A percentile compares a stretch with the other conserved stretches of the same genome.
Evolutionary conservation across 2,888 invertebrate species (phyloP).

Genomic region (Nomada fucata): DNA sequence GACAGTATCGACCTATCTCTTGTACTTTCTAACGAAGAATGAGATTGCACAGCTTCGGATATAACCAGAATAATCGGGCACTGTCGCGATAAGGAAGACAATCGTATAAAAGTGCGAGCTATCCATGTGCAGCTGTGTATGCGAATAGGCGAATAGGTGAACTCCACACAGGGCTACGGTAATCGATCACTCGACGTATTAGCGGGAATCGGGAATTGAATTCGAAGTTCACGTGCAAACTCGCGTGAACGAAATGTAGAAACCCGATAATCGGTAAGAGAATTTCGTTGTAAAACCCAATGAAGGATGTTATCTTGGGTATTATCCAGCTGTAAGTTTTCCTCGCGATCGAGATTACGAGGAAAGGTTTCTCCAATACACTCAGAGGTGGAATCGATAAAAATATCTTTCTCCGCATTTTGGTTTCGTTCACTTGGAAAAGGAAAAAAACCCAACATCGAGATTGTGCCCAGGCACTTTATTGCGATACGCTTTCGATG

Average conservation of each 20-base stretch:
- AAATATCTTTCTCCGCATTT: slow-evolving; percentile 23
- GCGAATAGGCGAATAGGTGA: too few species aligned
- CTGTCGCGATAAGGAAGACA: too few species aligned
- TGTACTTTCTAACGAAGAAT: too few species aligned
- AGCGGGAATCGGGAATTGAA: neutral
- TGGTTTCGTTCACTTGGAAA: slow-evolving; percentile 15
- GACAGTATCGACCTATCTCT: too few species aligned
- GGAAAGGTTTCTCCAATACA: slow-evolving; percentile 44
- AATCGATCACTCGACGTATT: neutral
- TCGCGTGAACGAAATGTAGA: slow-evolving; percentile 39
- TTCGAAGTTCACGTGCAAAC: slow-evolving; percentile 37
- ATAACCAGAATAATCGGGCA: too few species aligned
- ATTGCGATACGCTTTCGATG: slow-evolving; percentile 23
- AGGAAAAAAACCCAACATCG: neutral
- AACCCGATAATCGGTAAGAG: slow-evolving; percentile 45
- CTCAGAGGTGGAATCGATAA: slow-evolving; percentile 6
- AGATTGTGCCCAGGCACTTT: slow-evolving; percentile 8
- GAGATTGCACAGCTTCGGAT: too few species aligned
- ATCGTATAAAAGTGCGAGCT: too few species aligned
- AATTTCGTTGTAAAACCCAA: slow-evolving; percentile 49
- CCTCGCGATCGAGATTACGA: slow-evolving; percentile 30
- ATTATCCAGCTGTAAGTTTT: slow-evolving; percentile 55
- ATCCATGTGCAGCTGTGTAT: too few species aligned
- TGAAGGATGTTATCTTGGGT: slow-evolving; percentile 51
- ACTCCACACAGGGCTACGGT: too few species aligned